Percentiles rank a stretch among this genome's conserved stretches.
These are phyloP conservation scores for Lycia hirtaria DNA, from an alignment of 2,888 invertebrate species.

Conservation along the genomic window DNA sequence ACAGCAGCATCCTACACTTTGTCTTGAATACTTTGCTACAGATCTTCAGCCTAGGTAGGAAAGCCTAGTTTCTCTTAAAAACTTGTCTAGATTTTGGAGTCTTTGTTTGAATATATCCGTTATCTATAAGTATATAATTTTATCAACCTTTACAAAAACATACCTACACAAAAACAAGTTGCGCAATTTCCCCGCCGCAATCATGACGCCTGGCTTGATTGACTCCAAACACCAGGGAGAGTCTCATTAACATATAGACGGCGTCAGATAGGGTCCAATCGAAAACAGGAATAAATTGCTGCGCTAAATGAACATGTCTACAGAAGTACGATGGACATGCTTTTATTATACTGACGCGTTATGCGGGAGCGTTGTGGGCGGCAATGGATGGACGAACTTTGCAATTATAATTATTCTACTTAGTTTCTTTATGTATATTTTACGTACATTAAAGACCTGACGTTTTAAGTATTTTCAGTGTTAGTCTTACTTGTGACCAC, in stretches of 20 bases:
- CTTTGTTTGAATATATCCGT: too few relatives aligned
- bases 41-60: too few relatives aligned
- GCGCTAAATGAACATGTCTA: slow-evolving; percentile 31
- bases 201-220: slow-evolving; percentile 52
- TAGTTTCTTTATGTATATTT: too few relatives aligned
- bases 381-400: not conserved
- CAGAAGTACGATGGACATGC: slow-evolving; percentile 39
- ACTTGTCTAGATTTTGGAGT: too few relatives aligned
- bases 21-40: too few relatives aligned
- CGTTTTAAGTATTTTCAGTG: too few relatives aligned
- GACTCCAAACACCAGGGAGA: slow-evolving; percentile 52
- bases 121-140: not conserved
- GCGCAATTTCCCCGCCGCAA: slow-evolving; percentile 42
- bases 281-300: slow-evolving; percentile 35
- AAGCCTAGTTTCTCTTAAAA: too few relatives aligned
- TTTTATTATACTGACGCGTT: slow-evolving; percentile 3
- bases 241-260: slow-evolving; percentile 58
- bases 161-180: slow-evolving; percentile 23
- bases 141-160: not conserved
- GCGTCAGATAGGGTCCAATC: slow-evolving; percentile 35
- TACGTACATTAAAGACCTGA: not conserved
- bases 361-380: not conserved
- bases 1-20: too few relatives aligned
- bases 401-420: too few relatives aligned
- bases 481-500: too few relatives aligned